These are phyloP conservation scores for Macropis europaea DNA, from an alignment of 2,888 invertebrate species.

Conservation along the genomic window DNA sequence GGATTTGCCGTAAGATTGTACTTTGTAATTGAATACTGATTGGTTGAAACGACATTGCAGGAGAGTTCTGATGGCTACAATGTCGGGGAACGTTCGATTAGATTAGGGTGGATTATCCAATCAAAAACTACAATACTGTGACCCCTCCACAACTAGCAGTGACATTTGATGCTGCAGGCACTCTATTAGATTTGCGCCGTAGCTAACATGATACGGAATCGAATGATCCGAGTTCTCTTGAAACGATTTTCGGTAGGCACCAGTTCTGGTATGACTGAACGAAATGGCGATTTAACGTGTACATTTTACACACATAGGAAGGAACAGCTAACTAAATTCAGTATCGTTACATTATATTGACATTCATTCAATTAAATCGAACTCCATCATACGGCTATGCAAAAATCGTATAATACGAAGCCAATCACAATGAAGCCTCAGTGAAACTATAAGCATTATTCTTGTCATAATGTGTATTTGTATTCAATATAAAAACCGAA, in stretches of 20 bases:
- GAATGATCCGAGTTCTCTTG: slow-evolving; percentile 72
- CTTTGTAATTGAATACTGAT: slow-evolving; percentile 56
- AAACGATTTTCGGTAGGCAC: slow-evolving; percentile 60
- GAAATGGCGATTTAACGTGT: slow-evolving; percentile 42
- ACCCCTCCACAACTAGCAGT: slow-evolving; percentile 70
- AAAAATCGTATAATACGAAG: background rate
- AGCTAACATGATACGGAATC: slow-evolving; percentile 77
- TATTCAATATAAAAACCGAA: background rate
- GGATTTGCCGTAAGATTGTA: slow-evolving; percentile 46
- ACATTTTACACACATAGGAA: slow-evolving; percentile 30
- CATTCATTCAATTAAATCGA: background rate
- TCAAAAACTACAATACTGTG: slow-evolving; percentile 79
- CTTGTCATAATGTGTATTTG: too few relatives aligned
- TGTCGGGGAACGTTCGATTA: slow-evolving; percentile 72
- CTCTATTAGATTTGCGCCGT: slow-evolving; percentile 78
- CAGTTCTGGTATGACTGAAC: slow-evolving; percentile 25
- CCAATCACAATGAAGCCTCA: too few relatives aligned
- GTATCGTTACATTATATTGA: background rate
- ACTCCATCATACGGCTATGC: background rate
- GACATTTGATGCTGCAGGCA: slow-evolving; percentile 78
- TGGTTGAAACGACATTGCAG: slow-evolving; percentile 44
- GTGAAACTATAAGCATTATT: too few relatives aligned
- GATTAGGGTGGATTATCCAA: slow-evolving; percentile 80
- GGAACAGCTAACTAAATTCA: slow-evolving; percentile 14
- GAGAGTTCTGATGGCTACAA: slow-evolving; percentile 41